Conservation (phyloP, 2,113 vertebrate species). For the Oreochromis niloticus region DNA sequence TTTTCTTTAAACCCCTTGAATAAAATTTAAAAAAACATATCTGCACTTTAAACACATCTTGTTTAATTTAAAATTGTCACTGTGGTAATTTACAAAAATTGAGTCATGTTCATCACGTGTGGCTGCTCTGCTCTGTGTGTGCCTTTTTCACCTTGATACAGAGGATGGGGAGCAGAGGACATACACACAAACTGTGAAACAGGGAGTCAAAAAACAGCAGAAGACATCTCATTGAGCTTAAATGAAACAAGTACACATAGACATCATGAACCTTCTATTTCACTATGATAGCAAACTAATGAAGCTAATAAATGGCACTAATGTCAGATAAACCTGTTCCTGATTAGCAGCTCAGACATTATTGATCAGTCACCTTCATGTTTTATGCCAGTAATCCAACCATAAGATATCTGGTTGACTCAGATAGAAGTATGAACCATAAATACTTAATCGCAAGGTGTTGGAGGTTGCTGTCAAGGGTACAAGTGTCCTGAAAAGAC, state of each 20-base stretch:
- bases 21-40: neutral
- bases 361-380: neutral
- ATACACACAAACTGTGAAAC: neutral
- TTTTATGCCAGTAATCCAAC: neutral
- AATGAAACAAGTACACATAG: neutral
- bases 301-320: neutral
- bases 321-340: neutral
- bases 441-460: neutral
- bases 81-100: neutral
- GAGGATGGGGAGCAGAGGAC: neutral
- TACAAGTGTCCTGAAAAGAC: neutral
- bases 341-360: neutral
- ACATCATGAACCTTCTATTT: neutral
- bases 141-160: neutral
- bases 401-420: neutral
- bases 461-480: neutral
- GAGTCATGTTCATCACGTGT: neutral
- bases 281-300: neutral
- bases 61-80: neutral
- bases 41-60: neutral
- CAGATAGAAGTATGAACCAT: neutral
- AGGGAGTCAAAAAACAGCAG: neutral
- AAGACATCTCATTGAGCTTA: neutral
- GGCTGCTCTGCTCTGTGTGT: neutral
- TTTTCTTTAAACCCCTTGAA: neutral